These are phyloP conservation scores for Chrysina gloriosa DNA, from an alignment of 2,888 invertebrate genomes.

Conservation along the genomic window DNA sequence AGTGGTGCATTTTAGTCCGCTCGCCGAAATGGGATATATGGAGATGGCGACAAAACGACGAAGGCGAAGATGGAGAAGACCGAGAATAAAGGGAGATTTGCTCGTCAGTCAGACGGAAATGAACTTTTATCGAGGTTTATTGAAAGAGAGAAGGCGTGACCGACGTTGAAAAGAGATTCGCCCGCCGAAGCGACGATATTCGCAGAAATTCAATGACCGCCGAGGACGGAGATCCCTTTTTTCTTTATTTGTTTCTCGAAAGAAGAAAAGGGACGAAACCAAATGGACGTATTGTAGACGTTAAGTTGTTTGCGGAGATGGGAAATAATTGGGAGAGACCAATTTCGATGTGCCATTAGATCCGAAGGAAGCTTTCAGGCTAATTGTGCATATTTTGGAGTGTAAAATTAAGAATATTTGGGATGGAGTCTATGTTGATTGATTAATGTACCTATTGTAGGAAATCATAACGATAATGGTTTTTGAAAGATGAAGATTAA, in stretches of 20 bases:
- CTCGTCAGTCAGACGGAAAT: conserved; percentile 29
- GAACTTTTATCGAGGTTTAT: conserved; percentile 36
- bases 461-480: too few relatives aligned
- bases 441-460: too few relatives aligned
- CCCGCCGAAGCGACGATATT: conserved; percentile 12
- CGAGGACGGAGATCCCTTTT: background rate
- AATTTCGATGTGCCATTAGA: too few relatives aligned
- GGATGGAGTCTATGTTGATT: too few relatives aligned
- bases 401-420: too few relatives aligned
- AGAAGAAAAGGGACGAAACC: background rate
- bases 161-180: conserved; percentile 6
- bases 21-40: background rate
- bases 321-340: conserved; percentile 3
- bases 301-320: conserved; percentile 3
- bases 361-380: too few relatives aligned
- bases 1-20: conserved; percentile 3
- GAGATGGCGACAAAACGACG: background rate
- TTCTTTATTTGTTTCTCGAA: background rate
- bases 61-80: background rate
- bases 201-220: conserved; percentile 16
- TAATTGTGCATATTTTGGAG: too few relatives aligned
- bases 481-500: too few relatives aligned
- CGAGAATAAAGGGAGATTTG: conserved; percentile 25
- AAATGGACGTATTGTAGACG: background rate
- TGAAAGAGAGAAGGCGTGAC: conserved; percentile 23